Evolutionary conservation across 2,113 vertebrate genomes (phyloP).

Genomic region (Elachura formosa): DNA sequence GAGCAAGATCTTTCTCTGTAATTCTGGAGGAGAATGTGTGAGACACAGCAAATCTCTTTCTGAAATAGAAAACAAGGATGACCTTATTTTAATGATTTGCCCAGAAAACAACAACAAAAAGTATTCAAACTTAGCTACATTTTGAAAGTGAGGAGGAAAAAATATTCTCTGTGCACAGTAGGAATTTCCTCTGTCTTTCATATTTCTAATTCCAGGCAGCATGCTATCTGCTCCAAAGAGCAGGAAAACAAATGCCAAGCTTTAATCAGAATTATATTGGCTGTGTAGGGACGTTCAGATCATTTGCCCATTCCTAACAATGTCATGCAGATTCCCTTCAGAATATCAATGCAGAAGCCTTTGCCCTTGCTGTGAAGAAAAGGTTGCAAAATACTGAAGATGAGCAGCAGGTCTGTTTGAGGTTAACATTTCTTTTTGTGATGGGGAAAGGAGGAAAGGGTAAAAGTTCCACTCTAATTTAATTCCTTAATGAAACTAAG

Average conservation of each 20-base stretch:
- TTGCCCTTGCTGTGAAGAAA: slow-evolving; percentile 21
- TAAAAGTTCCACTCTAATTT: slow-evolving; percentile 56
- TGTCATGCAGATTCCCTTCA: slow-evolving; percentile 15
- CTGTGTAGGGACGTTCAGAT: slow-evolving; percentile 28
- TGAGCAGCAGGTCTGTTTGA: background rate
- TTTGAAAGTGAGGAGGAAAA: slow-evolving; percentile 14
- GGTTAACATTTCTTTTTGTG: slow-evolving; percentile 2
- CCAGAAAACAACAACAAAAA: background rate
- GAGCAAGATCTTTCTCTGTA: background rate
- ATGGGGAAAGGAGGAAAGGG: background rate
- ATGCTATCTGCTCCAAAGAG: slow-evolving; percentile 41
- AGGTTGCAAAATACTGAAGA: slow-evolving; percentile 8
- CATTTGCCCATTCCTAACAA: slow-evolving; percentile 31
- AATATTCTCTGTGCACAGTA: slow-evolving; percentile 6
- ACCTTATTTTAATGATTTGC: slow-evolving; percentile 43
- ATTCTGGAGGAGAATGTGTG: background rate
- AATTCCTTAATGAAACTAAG: slow-evolving; percentile 66
- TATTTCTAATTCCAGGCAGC: slow-evolving; percentile 68
- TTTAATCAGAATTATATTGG: slow-evolving; percentile 58
- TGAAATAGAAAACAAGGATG: slow-evolving; percentile 18
- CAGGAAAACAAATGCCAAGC: slow-evolving; percentile 61
- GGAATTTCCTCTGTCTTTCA: slow-evolving; percentile 46
- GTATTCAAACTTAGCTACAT: background rate
- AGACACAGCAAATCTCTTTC: background rate
- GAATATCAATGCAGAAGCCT: slow-evolving; percentile 40